A percentile compares a stretch with the other conserved stretches of the same genome.
phyloP scores from a whole-genome alignment of 2,888 invertebrate species.

The Caenorhabditis japonica region DNA sequence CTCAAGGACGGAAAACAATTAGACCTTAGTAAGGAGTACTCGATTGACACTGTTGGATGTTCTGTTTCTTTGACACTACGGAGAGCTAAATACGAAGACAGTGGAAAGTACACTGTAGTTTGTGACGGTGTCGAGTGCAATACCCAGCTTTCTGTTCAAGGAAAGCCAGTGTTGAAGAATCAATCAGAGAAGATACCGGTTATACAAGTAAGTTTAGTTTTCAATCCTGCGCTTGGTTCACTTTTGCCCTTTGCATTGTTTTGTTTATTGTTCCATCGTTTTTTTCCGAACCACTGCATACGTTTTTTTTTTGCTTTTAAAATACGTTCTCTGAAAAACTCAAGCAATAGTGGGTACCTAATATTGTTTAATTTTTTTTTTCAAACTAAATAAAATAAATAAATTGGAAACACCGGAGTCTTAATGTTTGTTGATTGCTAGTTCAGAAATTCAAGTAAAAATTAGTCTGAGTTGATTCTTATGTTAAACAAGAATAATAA shows the following conservation, averaged over 20 bases:
- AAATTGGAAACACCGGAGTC: too few species aligned
- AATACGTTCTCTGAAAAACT: too few species aligned
- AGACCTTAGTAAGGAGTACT: slow-evolving; percentile 49
- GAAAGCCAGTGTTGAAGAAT: slow-evolving; percentile 64
- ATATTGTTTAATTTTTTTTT: too few species aligned
- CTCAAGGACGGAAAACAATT: slow-evolving; percentile 62
- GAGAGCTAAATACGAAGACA: slow-evolving; percentile 69
- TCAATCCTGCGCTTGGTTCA: background rate
- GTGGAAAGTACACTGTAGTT: slow-evolving; percentile 73
- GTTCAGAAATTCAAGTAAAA: too few species aligned
- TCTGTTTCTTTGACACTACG: slow-evolving; percentile 71
- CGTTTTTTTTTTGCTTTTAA: background rate
- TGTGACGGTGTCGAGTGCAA: slow-evolving; percentile 69
- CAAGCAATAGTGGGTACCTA: too few species aligned
- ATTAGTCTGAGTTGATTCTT: too few species aligned
- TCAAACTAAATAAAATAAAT: too few species aligned
- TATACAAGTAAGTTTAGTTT: slow-evolving; percentile 35
- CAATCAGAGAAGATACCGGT: slow-evolving; percentile 34
- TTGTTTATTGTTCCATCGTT: background rate
- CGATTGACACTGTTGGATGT: slow-evolving; percentile 58
- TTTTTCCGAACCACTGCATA: slow-evolving; percentile 12
- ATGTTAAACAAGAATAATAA: too few species aligned
- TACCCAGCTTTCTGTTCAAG: slow-evolving; percentile 67
- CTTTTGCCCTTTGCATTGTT: slow-evolving; percentile 8
- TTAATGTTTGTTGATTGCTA: too few species aligned